Evolutionary conservation across 2,797 vertebrate genomes (phyloP), one percentile per base, ranked within the genome.

Genomic region (Takifugu ocellatus): DNA sequence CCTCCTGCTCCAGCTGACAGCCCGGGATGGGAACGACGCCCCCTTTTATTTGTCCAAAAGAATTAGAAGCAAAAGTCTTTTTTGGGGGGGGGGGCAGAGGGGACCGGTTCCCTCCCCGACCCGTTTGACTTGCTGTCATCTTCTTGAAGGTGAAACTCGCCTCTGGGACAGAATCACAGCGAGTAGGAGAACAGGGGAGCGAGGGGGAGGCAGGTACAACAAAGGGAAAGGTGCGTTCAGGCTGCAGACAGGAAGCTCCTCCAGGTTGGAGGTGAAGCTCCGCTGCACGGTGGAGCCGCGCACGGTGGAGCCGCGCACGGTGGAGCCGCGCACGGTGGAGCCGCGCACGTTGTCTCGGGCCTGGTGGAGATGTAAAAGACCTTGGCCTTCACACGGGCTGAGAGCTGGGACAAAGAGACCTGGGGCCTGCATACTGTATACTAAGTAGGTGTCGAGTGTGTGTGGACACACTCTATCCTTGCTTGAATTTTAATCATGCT

Each of bases 131-230:
- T 92, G 91, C 89, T 91, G 90, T 92, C 89, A 88, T 91, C 92
- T 92, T 91, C 85, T 17, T 91, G 92, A 93, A 92, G 87, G 91
- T 91, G 68, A 88, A 88, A 91, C 91, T 88, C 89, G 87, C 93
- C 91, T 92, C 75, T 86, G 54, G 83, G 89, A 89, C 88, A 89
- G 84, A 53, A 54, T 54, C 16, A 54, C 43, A 51, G 54, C 5
- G n/a, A 45, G 46, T 33, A 52, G 25, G 24, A 31, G 44, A 29
- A 54, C 25, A 58, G 17, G 49, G 31, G 26, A 39, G 17, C 3
- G 29, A 54, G 44, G 54, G 59, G 33, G 56, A 43, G 46, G 15
- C 7, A 8, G 45, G 33, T 26, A 44, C 52, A 51, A 54, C 26
- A 59, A 21, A 52, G 14, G 42, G 50, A 39, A 25, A 57, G 44